phyloP scores from a whole-genome alignment of 2,113 vertebrate species.

The Poecile atricapillus region DNA sequence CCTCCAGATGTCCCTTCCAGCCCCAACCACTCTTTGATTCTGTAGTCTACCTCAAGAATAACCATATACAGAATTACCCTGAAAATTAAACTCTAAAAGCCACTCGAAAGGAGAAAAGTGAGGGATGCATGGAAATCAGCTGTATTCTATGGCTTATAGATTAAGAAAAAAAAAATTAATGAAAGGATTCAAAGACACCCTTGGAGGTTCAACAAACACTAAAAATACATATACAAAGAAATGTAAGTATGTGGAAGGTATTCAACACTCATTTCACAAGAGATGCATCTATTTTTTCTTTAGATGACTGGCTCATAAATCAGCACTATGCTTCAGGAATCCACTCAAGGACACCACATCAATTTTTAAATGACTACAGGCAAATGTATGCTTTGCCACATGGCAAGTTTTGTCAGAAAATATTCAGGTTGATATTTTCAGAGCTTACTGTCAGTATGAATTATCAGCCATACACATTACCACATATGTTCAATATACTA shows the following conservation, averaged over 20 bases:
- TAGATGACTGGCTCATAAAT: not conserved
- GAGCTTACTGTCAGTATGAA: not conserved
- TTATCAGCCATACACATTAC: not conserved
- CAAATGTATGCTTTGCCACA: conserved; percentile 32
- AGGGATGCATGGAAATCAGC: not conserved
- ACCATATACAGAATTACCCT: not conserved
- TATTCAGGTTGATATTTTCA: conserved; percentile 4
- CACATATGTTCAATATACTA: not conserved
- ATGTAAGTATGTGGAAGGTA: not conserved
- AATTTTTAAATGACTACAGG: conserved; percentile 25
- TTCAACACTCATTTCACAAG: not conserved
- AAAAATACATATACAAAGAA: not conserved
- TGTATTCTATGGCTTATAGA: not conserved
- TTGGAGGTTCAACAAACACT: not conserved
- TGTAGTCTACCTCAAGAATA: not conserved
- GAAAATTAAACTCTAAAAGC: not conserved
- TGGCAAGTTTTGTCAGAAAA: conserved; percentile 19
- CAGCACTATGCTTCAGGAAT: not conserved
- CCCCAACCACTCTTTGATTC: not conserved
- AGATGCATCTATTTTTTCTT: not conserved
- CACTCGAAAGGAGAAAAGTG: not conserved
- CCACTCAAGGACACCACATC: not conserved
- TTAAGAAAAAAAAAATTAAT: not conserved
- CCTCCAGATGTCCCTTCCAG: not conserved
- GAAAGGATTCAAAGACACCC: not conserved